These are phyloP conservation scores for Pteronotus mesoamericanus DNA, from an alignment of 2,797 vertebrate species.

Conservation along the genomic window DNA sequence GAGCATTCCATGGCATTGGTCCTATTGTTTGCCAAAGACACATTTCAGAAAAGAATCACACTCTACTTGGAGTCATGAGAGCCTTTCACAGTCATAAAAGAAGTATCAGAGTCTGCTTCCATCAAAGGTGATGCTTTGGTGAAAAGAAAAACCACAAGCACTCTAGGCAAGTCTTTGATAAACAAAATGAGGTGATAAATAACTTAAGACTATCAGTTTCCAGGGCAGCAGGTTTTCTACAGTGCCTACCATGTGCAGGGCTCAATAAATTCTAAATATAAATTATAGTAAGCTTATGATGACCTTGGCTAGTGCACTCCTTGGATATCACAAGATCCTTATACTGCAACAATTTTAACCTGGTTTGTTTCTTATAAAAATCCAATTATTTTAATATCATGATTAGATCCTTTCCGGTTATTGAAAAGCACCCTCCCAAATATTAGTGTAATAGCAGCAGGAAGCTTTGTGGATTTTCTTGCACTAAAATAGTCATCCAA, in stretches of 20 bases:
- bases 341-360: background rate
- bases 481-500: background rate
- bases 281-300: background rate
- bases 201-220: background rate
- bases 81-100: background rate
- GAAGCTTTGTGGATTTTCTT: slow-evolving; percentile 20
- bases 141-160: background rate
- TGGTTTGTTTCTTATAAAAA: slow-evolving; percentile 9
- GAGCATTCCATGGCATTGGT: background rate
- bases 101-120: background rate
- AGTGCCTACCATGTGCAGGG: background rate
- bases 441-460: background rate
- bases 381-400: slow-evolving; percentile 20
- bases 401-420: slow-evolving; percentile 33
- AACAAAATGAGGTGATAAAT: slow-evolving; percentile 23
- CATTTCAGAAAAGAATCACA: background rate
- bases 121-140: background rate
- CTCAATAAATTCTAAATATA: slow-evolving; percentile 41
- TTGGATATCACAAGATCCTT: background rate
- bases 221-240: background rate
- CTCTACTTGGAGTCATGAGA: background rate
- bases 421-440: background rate
- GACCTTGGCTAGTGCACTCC: background rate
- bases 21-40: background rate
- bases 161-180: background rate